A percentile compares a stretch with the other conserved stretches of the same genome.
phyloP scores from a whole-genome alignment of 2,888 invertebrate genomes.

The Hyposoter dolosus region DNA sequence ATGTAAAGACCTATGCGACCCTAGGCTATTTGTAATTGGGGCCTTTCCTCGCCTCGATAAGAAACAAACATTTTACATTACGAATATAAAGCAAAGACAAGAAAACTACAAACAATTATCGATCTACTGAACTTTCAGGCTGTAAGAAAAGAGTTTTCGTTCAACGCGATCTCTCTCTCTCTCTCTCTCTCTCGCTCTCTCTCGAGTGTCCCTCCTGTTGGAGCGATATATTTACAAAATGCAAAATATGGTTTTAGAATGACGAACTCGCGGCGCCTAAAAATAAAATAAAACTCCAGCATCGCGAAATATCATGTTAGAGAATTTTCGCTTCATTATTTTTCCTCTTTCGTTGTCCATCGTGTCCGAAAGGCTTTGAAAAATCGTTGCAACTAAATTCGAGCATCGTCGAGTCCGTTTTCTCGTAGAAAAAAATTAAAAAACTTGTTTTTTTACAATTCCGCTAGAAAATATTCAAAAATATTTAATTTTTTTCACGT shows the following conservation, averaged over 20 bases:
- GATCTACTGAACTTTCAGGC: constrained; percentile 74
- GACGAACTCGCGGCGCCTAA: constrained; percentile 12
- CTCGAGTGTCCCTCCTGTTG: constrained; percentile 73
- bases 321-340: neutral
- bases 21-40: constrained; percentile 93
- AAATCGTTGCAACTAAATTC: constrained; percentile 21
- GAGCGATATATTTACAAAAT: constrained; percentile 31
- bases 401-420: constrained; percentile 43
- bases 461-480: neutral
- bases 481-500: neutral
- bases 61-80: constrained; percentile 53
- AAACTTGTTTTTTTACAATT: neutral
- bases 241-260: neutral
- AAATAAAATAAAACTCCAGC: neutral
- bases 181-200: constrained; percentile 60
- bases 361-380: constrained; percentile 21
- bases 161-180: constrained; percentile 63
- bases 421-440: neutral
- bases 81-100: constrained; percentile 13
- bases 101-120: constrained; percentile 67
- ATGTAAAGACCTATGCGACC: constrained; percentile 97
- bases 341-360: constrained; percentile 1
- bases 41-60: constrained; percentile 25
- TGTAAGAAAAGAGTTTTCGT: constrained; percentile 57
- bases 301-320: neutral